Evolutionary conservation across 2,888 invertebrate genomes (phyloP), one percentile per base, ranked within the genome.

Genomic region (Bembecia ichneumoniformis): DNA sequence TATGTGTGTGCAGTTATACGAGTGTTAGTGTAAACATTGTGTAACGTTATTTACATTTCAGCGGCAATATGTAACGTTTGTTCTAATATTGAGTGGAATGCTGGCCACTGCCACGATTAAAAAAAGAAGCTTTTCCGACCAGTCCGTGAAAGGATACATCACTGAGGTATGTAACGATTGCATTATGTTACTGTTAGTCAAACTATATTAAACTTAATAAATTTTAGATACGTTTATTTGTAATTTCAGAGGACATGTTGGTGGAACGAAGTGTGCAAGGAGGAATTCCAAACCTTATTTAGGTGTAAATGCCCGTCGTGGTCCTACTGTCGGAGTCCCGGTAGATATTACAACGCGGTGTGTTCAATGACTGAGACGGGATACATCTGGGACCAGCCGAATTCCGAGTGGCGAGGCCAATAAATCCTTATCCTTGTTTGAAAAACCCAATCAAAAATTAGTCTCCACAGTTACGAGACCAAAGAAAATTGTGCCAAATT

Each of bases 211-310:
- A 40, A 40, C 3, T 13, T 40, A 35, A 35, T 35, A 40, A 40
- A 40, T 3, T 9, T 14, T 11, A 40, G 14, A 40, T 40, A 28
- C 10, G 35, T 44, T 43, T 34, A 36, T 43, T 40, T 51, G 49
- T 43, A 46, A 51, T 82, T 87, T 47, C 74, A 96, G 96, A 91
- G 96, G 72, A 95, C 94, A 48, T 96, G 96, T 77, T 96, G 95
- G 95, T 96, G 95, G 94, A 96, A 96, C 76, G 96, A 96, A 87
- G 92, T 95, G 14, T 96, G 96, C 84, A 96, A 96, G 71, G 95
- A 96, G 72, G 96, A 96, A 77, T 96, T 96, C 70, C 95, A 95
- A 78, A 92, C 90, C 58, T 89, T 93, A 60, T 96, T 96, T 77
- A 90, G 94, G 53, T 96, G 96, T 82, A 93, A 93, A 68, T 96